A percentile compares a stretch with the other conserved stretches of the same genome.
Evolutionary conservation across 92 coral and sea anemone species (phyloP).

Genomic region (Actinostola sp.): DNA sequence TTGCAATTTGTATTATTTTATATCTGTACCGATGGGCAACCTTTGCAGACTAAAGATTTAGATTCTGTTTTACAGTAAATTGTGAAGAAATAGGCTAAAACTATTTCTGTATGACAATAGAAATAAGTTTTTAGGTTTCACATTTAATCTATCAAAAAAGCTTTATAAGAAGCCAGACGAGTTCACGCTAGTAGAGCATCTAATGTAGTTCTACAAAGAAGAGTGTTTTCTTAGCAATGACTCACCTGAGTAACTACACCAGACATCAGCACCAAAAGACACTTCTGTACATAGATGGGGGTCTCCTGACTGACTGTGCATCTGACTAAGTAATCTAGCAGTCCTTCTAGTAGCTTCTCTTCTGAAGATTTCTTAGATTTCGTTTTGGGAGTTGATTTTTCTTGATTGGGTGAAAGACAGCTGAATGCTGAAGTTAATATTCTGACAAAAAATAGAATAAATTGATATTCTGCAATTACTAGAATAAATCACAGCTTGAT

Average conservation of each 20-base stretch:
- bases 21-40: too few relatives aligned
- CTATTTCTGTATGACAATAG: too few relatives aligned
- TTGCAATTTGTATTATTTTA: too few relatives aligned
- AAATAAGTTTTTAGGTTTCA: too few relatives aligned
- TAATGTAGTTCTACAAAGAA: neutral
- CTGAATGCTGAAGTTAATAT: conserved; percentile 19
- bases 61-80: too few relatives aligned
- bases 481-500: neutral
- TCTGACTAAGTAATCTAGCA: conserved; percentile 54
- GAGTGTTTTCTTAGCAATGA: neutral
- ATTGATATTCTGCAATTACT: neutral
- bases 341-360: conserved; percentile 34
- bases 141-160: too few relatives aligned
- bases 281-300: conserved; percentile 62
- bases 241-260: conserved; percentile 76
- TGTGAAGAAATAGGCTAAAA: too few relatives aligned
- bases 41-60: too few relatives aligned
- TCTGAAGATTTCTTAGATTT: conserved; percentile 64
- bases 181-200: neutral
- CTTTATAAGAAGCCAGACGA: too few relatives aligned
- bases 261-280: conserved; percentile 52
- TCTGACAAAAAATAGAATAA: conserved; percentile 2
- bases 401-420: conserved; percentile 2
- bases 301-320: conserved; percentile 65
- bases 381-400: conserved; percentile 21